A percentile compares a stretch with the other conserved stretches of the same genome.
phyloP scores from a whole-genome alignment of 2,113 vertebrate genomes.

The Anolis sagrei region DNA sequence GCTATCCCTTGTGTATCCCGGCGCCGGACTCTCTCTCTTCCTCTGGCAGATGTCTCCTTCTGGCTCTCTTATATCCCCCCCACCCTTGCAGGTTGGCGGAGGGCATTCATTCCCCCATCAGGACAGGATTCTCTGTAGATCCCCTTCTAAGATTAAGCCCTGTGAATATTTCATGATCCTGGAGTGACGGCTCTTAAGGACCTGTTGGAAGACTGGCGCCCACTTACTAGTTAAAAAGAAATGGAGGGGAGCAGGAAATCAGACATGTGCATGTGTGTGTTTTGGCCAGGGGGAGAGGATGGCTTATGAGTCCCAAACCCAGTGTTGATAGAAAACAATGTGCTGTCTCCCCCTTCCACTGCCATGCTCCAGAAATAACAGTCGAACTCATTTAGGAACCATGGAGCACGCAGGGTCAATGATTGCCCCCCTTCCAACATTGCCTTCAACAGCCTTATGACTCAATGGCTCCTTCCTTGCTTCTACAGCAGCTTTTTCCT shows the following conservation, averaged over 20 bases:
- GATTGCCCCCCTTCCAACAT: constrained; percentile 23
- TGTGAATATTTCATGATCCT: constrained; percentile 83
- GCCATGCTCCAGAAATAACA: constrained; percentile 48
- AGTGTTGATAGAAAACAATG: constrained; percentile 60
- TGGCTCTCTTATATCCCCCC: constrained; percentile 39
- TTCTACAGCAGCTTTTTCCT: background rate
- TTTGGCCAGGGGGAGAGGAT: constrained; percentile 44
- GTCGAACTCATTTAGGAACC: constrained; percentile 73
- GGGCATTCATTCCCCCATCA: constrained; percentile 64
- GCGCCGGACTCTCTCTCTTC: constrained; percentile 28
- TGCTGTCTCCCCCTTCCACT: constrained; percentile 14
- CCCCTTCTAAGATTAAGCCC: constrained; percentile 72
- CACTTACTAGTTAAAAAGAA: constrained; percentile 66
- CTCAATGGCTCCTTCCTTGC: background rate
- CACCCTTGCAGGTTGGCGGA: constrained; percentile 54
- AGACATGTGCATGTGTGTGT: background rate
- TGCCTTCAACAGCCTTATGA: too few relatives aligned
- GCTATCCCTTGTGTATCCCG: constrained; percentile 5
- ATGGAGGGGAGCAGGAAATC: constrained; percentile 34
- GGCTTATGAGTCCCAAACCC: constrained; percentile 69
- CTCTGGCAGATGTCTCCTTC: constrained; percentile 38
- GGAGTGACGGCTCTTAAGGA: constrained; percentile 80
- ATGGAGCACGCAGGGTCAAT: constrained; percentile 28
- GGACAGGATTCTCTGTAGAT: constrained; percentile 67
- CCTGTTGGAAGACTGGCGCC: constrained; percentile 81